Evolutionary conservation across 2,797 vertebrate species (phyloP).

Genomic region (Hypotaenidia philippensis): DNA sequence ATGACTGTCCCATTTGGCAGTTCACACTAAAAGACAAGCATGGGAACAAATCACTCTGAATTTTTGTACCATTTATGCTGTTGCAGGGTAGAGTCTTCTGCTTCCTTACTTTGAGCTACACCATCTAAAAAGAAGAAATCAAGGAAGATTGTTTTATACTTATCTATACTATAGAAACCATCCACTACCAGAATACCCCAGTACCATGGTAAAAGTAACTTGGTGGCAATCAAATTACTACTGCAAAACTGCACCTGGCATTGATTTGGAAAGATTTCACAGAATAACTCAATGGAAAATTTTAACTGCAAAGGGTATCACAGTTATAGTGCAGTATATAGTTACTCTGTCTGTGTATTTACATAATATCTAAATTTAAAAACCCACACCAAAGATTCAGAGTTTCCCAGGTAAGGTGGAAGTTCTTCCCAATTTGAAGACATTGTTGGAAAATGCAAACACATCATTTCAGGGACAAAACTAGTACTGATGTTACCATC

Average conservation of each 20-base stretch:
- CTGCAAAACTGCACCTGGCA: not conserved
- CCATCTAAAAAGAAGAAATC: slow-evolving; percentile 1
- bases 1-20: not conserved
- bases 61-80: slow-evolving; percentile 23
- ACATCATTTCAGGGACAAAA: not conserved
- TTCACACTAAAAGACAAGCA: not conserved
- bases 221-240: not conserved
- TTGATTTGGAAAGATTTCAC: not conserved
- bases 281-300: not conserved
- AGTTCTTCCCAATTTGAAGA: not conserved
- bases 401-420: not conserved
- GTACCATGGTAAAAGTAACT: not conserved
- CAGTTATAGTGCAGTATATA: no score
- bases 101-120: not conserved
- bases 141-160: not conserved
- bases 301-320: not conserved
- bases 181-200: not conserved
- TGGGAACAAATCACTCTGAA: not conserved
- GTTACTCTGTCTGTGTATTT: no score
- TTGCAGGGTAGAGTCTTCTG: not conserved
- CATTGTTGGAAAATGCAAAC: not conserved
- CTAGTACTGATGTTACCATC: not conserved
- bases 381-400: accelerated
- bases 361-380: no score
- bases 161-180: not conserved